Base-by-base conservation (phyloP, 2,888 invertebrate genomes). In the Andrena hattorfiana region DNA sequence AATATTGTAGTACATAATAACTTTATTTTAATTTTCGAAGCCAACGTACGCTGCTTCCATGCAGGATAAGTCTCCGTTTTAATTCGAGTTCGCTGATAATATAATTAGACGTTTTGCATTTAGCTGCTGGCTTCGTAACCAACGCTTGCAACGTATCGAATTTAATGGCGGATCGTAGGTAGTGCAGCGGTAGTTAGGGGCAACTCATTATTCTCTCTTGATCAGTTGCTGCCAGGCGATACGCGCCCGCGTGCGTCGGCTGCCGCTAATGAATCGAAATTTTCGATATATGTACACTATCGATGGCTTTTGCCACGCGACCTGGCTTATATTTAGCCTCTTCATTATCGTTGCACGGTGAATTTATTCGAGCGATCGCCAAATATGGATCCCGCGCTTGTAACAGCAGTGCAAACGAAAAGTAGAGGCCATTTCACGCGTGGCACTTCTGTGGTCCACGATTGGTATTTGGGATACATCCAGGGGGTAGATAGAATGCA, bases 251-350 rank as follows among this genome's bases (percentile, higher is more conserved):
- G 54, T 54, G 30, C 23, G 32, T 68, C 32, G 68, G 23, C 7
- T 51, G n/a, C 3, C 67, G 63, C 49, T 74, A 77, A 77, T 77
- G 81, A 83, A 81, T 77, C 83, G 63, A 73, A 71, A 81, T 83
- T 81, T 83, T 74, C 73, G 48, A 69, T 73, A 83, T 80, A 42
- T 16, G 42, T 42, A 16, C 42, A 42, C 42, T 73, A 80, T 80
- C 63, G 59, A n/a, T 23, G 64, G 42, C 42, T 13, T 42, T 42
- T 51, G 66, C 54, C 32, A 23, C 56, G 7, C 62, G 26, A 48
- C 8, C 26, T 28, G 16, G 48, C 26, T 70, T 35, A 59, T 70
- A 75, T 80, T 71, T 69, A 28, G 49, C 49, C 60, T 70, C 70
- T 66, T 48, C 62, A 48, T 81, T 74, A 56, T 56, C n/a, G 28